Percentiles rank a stretch among this genome's conserved stretches.
Evolutionary conservation across 2,797 vertebrate species (phyloP).

Genomic region (Vespertilio murinus): DNA sequence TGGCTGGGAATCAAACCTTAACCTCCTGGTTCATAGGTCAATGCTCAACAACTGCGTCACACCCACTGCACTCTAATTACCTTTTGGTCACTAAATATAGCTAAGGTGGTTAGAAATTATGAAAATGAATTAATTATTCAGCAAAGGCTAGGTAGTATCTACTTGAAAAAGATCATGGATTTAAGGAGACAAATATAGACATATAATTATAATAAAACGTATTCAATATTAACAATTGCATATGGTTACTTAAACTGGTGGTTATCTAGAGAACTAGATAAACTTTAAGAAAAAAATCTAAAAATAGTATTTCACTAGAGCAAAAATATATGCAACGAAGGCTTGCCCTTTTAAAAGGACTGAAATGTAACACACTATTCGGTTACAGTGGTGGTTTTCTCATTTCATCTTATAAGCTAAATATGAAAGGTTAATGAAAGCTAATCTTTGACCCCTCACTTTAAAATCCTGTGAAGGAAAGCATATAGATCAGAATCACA

Average conservation of each 20-base stretch:
- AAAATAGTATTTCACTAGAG: background rate
- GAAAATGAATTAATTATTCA: background rate
- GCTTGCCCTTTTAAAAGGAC: background rate
- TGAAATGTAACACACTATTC: background rate
- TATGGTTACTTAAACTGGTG: background rate
- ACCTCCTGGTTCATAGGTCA: too few species aligned
- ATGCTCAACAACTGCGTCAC: too few species aligned
- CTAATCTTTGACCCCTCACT: background rate
- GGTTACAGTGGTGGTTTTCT: background rate
- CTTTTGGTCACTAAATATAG: background rate
- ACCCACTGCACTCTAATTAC: background rate
- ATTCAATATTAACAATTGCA: background rate
- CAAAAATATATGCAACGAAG: background rate
- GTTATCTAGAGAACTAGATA: background rate
- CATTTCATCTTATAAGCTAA: background rate
- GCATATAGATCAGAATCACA: background rate
- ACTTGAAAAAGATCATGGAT: background rate
- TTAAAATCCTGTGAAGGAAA: background rate
- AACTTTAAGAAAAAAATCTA: slow-evolving; percentile 17
- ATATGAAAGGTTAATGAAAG: background rate
- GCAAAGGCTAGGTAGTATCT: background rate
- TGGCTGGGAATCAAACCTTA: too few species aligned
- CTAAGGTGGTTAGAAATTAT: background rate
- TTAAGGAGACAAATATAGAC: background rate
- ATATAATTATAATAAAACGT: background rate